Evolutionary conservation across 2,113 vertebrate genomes (phyloP), one percentile per base, ranked within the genome.

Genomic region (Pelecanoides urinatrix): DNA sequence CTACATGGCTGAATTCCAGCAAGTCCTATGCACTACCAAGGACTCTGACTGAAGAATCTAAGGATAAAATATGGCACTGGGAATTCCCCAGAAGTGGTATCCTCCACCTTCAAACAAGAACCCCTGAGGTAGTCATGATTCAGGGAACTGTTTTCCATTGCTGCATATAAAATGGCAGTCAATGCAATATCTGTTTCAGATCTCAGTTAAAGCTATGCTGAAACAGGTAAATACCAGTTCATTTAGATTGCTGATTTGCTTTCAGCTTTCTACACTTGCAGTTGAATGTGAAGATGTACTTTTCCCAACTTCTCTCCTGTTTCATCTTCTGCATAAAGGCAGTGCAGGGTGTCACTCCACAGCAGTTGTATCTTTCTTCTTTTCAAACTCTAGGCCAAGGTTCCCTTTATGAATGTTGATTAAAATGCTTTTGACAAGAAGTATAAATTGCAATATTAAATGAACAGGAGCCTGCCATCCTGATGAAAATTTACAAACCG

Each of bases 251-350:
- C 44, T 38, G 44, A 82, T 84, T 86, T 86, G 32, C 10, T 49
- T 96, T 89, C 79, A 88, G 42, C 52, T 68, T 94, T 86, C 80
- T 74, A 91, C 20, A 36, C n/a, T 95, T 88, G 47, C 49, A 86
- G 65, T 4, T 75, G 40, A 81, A 92, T 10, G 17, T 44, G 62
- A 78, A 88, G 63, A 70, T 44, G 29, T 44, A 50, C 25, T 88
- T 88, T 76, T 77, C 25, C 42, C 42, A 61, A 6, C 50, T 86
- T 55, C 55, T 88, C 65, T 87, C n/a, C 52, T 16, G 2, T 38
- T 82, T 86, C 40, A 72, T 73, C 77, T 94, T 83, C 67, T 81
- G 18, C 50, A 32, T 55, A 83, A 73, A 90, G 38, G 29, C 27
- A 65, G 40, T 20, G 10, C 49, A 86, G 45, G 63, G 62, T 55